phyloP scores from a whole-genome alignment of 2,113 vertebrate genomes.

The Ciconia maguari region DNA sequence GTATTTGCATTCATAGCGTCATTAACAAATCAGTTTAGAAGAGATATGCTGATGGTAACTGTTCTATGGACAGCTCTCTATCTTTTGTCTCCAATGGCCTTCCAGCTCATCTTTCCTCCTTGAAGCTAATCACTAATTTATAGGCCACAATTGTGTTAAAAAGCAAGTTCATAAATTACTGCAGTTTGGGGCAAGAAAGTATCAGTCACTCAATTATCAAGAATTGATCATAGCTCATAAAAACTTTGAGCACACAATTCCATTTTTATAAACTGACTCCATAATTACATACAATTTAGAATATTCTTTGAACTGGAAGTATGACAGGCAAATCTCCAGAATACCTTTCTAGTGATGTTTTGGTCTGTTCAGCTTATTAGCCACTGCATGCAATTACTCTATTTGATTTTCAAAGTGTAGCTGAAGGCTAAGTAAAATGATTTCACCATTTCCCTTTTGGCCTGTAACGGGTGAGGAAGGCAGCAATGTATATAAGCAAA shows the following conservation, averaged over 20 bases:
- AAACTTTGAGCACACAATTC: neutral
- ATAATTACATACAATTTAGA: neutral
- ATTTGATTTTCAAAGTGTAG: neutral
- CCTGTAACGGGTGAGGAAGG: neutral
- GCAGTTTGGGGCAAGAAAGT: neutral
- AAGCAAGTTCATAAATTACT: neutral
- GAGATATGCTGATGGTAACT: neutral
- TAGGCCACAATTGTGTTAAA: neutral
- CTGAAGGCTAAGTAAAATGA: neutral
- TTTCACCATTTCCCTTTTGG: neutral
- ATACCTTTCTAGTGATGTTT: neutral
- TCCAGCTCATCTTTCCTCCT: conserved; percentile 29
- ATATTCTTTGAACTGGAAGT: neutral
- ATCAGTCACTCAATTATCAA: neutral
- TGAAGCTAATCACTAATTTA: conserved; percentile 30
- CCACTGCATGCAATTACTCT: neutral
- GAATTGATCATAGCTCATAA: neutral
- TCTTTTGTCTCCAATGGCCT: conserved; percentile 28
- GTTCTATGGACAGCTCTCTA: neutral
- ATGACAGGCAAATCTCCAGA: neutral
- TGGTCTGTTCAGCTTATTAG: neutral
- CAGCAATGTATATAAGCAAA: neutral
- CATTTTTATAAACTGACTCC: neutral
- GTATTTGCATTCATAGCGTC: neutral
- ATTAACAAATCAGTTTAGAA: conserved; percentile 4